Evolutionary conservation across 2,113 vertebrate species (phyloP), one percentile per base, ranked within the genome.

Genomic region (Miniopterus natalensis): DNA sequence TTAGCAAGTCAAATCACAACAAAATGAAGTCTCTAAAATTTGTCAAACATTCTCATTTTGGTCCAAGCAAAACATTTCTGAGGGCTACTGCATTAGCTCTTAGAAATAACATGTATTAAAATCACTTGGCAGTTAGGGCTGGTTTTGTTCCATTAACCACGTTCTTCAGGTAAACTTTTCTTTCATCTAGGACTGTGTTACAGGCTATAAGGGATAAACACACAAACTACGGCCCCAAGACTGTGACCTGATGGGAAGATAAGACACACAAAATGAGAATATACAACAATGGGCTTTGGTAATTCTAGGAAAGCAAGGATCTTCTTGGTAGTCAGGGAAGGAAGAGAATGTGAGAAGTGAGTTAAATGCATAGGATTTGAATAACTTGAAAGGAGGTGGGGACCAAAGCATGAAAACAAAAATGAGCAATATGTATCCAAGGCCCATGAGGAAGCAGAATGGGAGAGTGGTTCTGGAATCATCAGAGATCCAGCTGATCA

Each of bases 41-140:
- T 96, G 55, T 97, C 42, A 95, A 59, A 79, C 63, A 78, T 81
- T 92, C 71, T 94, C 59, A 84, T 65, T 96, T 93, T 63, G 49
- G 84, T 83, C 14, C 61, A 96, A 63, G 74, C 29, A 57, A 88
- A 93, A 94, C 10, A 92, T 83, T 83, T 81, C 45, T 55, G 20
- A 74, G 51, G 8, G 47, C 74, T 96, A 71, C 0, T 1, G 7
- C 59, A 78, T 90, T 81, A 57, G 14, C 86, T 75, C 65, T 92
- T 49, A 84, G 66, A 93, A 95, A 80, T 80, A 75, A 51, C 31
- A 80, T 47, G 11, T 36, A 78, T 85, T 68, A 90, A 79, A 94
- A 88, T 84, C 59, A 89, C n/a, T 45, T 68, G 36, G 36, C 61
- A 65, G 4, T 80, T 68, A 80, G 57, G 65, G 14, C 77, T 79